A percentile compares a stretch with the other conserved stretches of the same genome.
Conservation (phyloP, 2,113 vertebrate species). For the Myanophis thanlyinensis region DNA sequence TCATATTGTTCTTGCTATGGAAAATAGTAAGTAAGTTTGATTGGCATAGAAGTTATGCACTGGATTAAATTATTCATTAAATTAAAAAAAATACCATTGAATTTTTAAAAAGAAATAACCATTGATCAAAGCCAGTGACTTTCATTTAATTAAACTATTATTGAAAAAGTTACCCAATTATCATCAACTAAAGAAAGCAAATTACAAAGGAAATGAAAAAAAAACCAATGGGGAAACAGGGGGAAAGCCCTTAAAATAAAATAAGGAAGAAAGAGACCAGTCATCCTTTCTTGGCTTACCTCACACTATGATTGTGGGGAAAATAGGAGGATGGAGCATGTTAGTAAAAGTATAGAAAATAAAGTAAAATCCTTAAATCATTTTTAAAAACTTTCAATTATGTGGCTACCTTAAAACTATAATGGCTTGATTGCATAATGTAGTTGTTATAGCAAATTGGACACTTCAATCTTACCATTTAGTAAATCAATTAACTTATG, state of each 20-base stretch:
- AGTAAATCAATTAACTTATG: not conserved
- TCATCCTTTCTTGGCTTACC: not conserved
- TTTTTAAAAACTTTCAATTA: not conserved
- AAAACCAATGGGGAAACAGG: not conserved
- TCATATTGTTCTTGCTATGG: slow-evolving; percentile 92
- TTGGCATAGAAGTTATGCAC: not conserved
- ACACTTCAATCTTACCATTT: not conserved
- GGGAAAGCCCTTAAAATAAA: not conserved
- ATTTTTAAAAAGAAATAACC: not conserved
- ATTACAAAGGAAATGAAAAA: not conserved
- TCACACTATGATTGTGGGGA: not conserved
- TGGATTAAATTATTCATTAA: not conserved
- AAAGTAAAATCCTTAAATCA: not conserved
- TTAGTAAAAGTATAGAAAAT: not conserved
- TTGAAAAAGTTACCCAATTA: not conserved
- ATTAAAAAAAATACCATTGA: not conserved
- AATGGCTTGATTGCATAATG: not conserved
- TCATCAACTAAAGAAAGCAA: not conserved
- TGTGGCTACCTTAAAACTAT: not conserved
- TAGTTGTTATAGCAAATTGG: not conserved
- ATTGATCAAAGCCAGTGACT: not conserved
- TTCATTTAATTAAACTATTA: not conserved
- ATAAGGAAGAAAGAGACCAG: not conserved
- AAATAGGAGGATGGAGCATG: not conserved
- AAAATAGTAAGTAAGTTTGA: slow-evolving; percentile 11